A percentile compares a stretch with the other conserved stretches of the same genome.
phyloP scores from a whole-genome alignment of 2,888 invertebrate species.

The Netelia melanura region DNA sequence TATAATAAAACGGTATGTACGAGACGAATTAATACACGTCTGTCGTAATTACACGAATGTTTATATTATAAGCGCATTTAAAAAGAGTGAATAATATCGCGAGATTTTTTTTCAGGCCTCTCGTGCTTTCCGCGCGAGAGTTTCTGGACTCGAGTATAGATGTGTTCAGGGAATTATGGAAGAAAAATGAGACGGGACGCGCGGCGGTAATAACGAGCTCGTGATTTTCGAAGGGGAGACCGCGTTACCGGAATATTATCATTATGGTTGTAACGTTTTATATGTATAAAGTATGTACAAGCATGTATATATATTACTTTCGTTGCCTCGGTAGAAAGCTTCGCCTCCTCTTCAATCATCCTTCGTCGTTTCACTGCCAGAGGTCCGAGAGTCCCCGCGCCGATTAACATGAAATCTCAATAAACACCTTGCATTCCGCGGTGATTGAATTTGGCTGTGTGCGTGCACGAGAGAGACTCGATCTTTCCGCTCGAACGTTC shows the following conservation, averaged over 20 bases:
- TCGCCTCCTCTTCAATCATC: conserved; percentile 58
- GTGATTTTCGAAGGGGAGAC: conserved; percentile 51
- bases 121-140: background rate
- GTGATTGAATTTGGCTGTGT: conserved; percentile 79
- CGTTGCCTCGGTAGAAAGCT: conserved; percentile 23
- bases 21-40: conserved; percentile 43
- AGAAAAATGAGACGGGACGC: conserved; percentile 44
- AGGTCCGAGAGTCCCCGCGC: conserved; percentile 32
- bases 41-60: conserved; percentile 49
- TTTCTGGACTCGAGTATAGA: conserved; percentile 6
- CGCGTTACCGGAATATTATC: conserved; percentile 21
- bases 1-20: background rate
- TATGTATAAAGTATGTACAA: background rate
- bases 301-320: background rate
- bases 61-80: conserved; percentile 34
- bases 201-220: conserved; percentile 43
- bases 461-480: conserved; percentile 30
- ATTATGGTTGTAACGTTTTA: background rate
- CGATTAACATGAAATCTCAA: conserved; percentile 80
- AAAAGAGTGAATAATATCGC: conserved; percentile 41
- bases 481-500: conserved; percentile 34
- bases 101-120: conserved; percentile 26
- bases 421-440: conserved; percentile 78
- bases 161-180: conserved; percentile 40
- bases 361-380: conserved; percentile 21